These are phyloP conservation scores for Trochalopteron elliotii DNA, from an alignment of 2,113 vertebrate species.

Conservation along the genomic window DNA sequence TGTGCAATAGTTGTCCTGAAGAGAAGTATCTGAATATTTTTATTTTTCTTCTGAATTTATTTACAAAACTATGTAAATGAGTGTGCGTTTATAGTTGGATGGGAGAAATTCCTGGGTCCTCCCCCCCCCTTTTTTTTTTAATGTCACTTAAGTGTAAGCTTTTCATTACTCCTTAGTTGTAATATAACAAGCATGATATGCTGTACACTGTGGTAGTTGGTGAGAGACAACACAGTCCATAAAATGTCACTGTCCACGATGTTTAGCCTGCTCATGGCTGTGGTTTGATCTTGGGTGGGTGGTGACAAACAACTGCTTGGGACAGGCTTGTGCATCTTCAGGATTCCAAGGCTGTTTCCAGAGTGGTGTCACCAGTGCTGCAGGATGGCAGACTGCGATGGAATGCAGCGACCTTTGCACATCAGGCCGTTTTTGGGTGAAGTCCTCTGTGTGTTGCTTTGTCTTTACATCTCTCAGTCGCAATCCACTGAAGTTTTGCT, in stretches of 20 bases:
- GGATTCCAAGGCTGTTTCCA: not conserved
- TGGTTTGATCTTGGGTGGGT: not conserved
- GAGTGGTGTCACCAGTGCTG: not conserved
- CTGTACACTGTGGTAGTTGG: not conserved
- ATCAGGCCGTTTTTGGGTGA: not conserved
- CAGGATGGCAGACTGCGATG: not conserved
- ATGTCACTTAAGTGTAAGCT: not conserved
- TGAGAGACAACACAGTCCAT: not conserved
- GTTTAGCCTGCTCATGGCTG: not conserved
- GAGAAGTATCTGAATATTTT: not conserved
- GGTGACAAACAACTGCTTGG: not conserved
- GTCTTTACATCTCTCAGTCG: not conserved
- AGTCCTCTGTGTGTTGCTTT: not conserved
- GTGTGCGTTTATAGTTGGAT: slow-evolving; percentile 17
- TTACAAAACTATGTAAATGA: slow-evolving; percentile 51
- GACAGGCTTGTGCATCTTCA: not conserved
- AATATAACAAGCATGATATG: not conserved
- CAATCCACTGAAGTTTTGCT: not conserved
- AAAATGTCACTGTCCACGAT: not conserved
- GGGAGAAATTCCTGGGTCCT: not conserved
- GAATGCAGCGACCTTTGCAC: not conserved
- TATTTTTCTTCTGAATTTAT: slow-evolving; percentile 35
- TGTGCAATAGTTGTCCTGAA: slow-evolving; percentile 10
- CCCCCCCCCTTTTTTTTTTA: not conserved
- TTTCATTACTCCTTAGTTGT: not conserved